Evolutionary conservation across 2,797 vertebrate genomes (phyloP), one percentile per base, ranked within the genome.

Genomic region (Sebastes cheni): DNA sequence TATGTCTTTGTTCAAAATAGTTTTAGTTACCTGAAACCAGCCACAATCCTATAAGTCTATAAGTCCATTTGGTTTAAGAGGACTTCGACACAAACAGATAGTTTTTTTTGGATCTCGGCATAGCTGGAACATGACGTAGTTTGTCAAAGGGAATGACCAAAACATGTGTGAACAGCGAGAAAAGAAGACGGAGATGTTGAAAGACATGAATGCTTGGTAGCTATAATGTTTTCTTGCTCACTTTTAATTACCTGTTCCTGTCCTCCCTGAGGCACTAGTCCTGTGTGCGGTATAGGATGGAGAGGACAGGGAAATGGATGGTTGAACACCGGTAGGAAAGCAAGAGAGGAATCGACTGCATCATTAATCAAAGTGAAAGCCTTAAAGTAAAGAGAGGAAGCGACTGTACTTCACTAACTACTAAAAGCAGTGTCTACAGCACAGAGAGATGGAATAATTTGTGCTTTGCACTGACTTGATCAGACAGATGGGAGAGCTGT

Each of bases 321-420:
- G 61, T 50, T 90, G 46, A 62, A 70, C 72, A 71, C 69, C 0
- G 13, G 42, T 82, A 78, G 78, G 55, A 71, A 81, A 71, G 75
- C 56, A 68, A 67, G 67, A 72, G 67, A 83, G 59, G 75, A 60
- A 77, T 62, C 3, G 70, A 79, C 81, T 84, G 72, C 14, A 27
- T 80, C 85, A 86, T 92, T 89, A 91, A 93, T 94, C 91, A 93
- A 77, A 80, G 64, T 81, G 87, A 91, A 88, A 91, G 91, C 72
- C 81, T 84, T 75, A 86, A 77, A 89, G 85, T 75, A 80, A 85
- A 84, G 79, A 62, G 59, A 85, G 79, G 81, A 77, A 75, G 82
- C 82, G 20, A 71, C 25, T 27, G 27, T 27, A 55, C 77, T 54
- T 32, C 56, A 77, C 77, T 77, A 82, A 87, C 70, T 75, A 67